phyloP scores from a whole-genome alignment of 2,113 vertebrate species.

The Daubentonia madagascariensis region DNA sequence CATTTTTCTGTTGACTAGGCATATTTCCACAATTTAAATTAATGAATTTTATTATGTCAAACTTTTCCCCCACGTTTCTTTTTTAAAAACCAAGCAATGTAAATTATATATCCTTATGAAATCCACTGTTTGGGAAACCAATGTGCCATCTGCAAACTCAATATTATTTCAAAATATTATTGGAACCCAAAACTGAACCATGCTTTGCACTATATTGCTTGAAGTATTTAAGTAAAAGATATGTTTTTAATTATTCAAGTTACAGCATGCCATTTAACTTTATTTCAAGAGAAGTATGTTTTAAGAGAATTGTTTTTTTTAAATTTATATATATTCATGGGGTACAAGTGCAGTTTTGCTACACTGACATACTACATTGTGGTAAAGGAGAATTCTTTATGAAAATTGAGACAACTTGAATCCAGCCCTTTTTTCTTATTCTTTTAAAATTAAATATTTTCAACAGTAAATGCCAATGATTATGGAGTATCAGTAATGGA shows the following conservation, averaged over 20 bases:
- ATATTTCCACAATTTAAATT: constrained; percentile 35
- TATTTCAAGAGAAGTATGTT: constrained; percentile 48
- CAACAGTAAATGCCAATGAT: constrained; percentile 7
- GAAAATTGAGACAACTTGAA: constrained; percentile 36
- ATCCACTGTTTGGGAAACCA: constrained; percentile 37
- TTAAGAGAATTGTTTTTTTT: background rate
- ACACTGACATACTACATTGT: no score
- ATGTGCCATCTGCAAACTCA: background rate
- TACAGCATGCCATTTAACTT: constrained; percentile 34
- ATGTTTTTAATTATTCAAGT: constrained; percentile 16
- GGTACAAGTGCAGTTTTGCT: no score
- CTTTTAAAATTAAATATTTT: constrained; percentile 46
- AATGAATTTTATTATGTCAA: constrained; percentile 50
- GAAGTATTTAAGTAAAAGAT: constrained; percentile 58
- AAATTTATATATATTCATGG: no score
- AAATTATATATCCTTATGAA: constrained; percentile 12
- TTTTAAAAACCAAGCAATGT: constrained; percentile 19
- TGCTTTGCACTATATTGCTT: constrained; percentile 58
- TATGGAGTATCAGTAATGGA: constrained; percentile 8
- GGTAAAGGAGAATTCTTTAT: background rate
- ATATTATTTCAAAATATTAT: constrained; percentile 53
- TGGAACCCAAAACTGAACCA: constrained; percentile 51
- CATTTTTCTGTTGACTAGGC: constrained; percentile 56
- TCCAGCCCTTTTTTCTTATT: background rate
- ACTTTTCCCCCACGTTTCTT: background rate